Base-by-base conservation (phyloP, 1,140 invertebrate species). In the Nomia melanderi region DNA sequence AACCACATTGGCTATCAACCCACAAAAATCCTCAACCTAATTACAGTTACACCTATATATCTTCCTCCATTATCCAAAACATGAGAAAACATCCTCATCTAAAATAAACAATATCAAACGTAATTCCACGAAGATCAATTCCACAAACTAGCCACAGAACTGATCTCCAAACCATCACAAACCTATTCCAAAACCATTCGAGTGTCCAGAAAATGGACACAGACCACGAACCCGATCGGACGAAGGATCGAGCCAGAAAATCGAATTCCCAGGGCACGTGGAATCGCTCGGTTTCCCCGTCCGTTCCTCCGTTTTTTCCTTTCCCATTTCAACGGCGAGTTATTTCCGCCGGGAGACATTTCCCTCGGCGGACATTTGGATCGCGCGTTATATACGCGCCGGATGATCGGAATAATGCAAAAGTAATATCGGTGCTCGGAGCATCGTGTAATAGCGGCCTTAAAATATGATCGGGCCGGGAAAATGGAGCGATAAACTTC, bases 401-500 rank as follows among this genome's bases (percentile, higher is more conserved):
- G 59, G 27, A 82, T 63, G 50, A 77, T 67, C 44, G 67, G 59
- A 78, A 78, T 86, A 80, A 86, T 74, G 80, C 77, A 64, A 82
- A 80, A 87, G 85, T 83, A 87, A 87, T 81, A 81, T 81, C 63
- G 57, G 29, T 14, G 39, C 73, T 78, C 20, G 54, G 39, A 53
- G 66, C 63, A 66, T 71, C 54, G 36, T 78, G 63, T 71, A 81
- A 82, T 71, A 65, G 62, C 23, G 17, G 47, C 60, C 29, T 81
- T 71, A 77, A 82, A 73, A 78, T 83, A 85, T 79, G 77, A 82
- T 75, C 74, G 82, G 78, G 33, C 33, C 77, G 70, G 77, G 20
- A 71, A 84, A 83, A 88, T 83, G 82, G 74, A 57, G 78, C 79
- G 86, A 82, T 88, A 89, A 89, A 89, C 62, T 79, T 83, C 78